Conservation (phyloP, 2,113 vertebrate genomes). For the Mirza zaza region DNA sequence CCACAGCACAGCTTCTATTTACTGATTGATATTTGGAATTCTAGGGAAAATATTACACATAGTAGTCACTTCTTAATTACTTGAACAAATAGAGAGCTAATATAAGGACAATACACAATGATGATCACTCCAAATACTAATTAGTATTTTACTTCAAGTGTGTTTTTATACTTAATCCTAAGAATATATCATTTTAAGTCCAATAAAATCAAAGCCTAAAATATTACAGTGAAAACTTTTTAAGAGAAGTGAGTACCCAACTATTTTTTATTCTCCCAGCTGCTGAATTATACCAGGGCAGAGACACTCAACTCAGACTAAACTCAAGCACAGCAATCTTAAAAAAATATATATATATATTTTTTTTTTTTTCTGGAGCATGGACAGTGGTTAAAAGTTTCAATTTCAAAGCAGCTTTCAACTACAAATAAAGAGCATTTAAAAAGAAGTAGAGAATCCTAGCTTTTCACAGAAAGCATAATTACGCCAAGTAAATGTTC, state of each 20-base stretch:
- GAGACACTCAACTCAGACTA: background rate
- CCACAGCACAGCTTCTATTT: background rate
- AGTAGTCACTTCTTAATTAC: background rate
- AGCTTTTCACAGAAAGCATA: background rate
- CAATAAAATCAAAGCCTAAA: background rate
- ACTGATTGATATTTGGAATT: background rate
- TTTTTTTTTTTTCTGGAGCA: background rate
- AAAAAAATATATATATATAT: background rate
- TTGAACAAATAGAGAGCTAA: background rate
- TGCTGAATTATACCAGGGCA: background rate
- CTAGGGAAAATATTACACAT: background rate
- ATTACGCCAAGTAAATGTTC: background rate
- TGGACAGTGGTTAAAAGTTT: background rate
- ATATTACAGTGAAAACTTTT: background rate
- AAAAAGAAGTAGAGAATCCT: background rate
- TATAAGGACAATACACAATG: background rate
- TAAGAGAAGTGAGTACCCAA: background rate
- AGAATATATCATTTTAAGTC: background rate
- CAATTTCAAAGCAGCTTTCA: background rate
- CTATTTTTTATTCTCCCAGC: background rate
- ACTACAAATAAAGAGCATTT: background rate
- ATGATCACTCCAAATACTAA: background rate
- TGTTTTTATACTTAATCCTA: background rate
- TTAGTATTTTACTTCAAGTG: background rate
- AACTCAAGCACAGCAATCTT: background rate